Evolutionary conservation across 2,113 vertebrate species (phyloP).

Genomic region (Protobothrops mucrosquamatus): DNA sequence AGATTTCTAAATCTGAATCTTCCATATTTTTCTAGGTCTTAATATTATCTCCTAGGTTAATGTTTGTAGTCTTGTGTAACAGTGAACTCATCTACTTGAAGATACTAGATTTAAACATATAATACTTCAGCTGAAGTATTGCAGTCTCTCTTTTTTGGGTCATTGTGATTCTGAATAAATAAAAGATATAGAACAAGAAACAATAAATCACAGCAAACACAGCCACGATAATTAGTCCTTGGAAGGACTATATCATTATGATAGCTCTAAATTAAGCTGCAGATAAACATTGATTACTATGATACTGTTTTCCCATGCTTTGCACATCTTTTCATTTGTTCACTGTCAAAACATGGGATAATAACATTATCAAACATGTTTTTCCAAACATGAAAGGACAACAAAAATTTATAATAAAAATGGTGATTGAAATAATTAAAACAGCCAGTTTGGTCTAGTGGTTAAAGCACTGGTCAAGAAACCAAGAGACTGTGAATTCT

Average conservation of each 20-base stretch:
- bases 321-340: neutral
- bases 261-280: neutral
- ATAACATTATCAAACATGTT: neutral
- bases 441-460: neutral
- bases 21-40: neutral
- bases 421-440: neutral
- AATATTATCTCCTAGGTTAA: neutral
- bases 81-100: neutral
- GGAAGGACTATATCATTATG: neutral
- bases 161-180: neutral
- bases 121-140: neutral
- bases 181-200: neutral
- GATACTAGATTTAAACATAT: neutral
- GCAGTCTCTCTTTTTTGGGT: neutral
- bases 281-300: neutral
- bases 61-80: neutral
- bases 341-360: neutral
- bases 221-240: neutral
- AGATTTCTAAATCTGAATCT: neutral
- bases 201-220: neutral
- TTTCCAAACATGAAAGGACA: neutral
- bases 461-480: no score
- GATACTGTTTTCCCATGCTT: neutral
- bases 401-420: neutral
- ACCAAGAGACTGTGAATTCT: no score